Conservation (phyloP, 2,888 invertebrate genomes). For the Nymphalis urticae region DNA sequence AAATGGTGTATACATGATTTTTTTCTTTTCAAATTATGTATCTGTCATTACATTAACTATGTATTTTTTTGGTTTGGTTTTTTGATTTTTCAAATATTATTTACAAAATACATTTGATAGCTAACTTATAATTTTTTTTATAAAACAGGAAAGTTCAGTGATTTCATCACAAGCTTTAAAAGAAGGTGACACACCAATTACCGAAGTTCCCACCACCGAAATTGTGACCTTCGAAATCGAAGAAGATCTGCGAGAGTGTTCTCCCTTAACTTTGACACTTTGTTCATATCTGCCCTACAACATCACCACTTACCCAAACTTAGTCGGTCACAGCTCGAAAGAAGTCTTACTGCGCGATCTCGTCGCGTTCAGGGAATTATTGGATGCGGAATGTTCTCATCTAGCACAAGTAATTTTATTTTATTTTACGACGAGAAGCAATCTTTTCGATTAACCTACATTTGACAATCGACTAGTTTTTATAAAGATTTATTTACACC, state of each 20-base stretch:
- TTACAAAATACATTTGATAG: neutral
- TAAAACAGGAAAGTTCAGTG: conserved; percentile 67
- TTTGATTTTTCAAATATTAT: neutral
- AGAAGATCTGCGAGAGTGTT: conserved; percentile 85
- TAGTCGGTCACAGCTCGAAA: conserved; percentile 84
- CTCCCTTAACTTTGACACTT: conserved; percentile 84
- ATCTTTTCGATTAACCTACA: conserved; percentile 21
- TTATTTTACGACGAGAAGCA: conserved; percentile 8
- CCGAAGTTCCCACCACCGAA: conserved; percentile 69
- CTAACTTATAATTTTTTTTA: neutral
- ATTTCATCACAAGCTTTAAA: conserved; percentile 72
- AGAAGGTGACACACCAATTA: conserved; percentile 63
- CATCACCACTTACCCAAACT: conserved; percentile 91
- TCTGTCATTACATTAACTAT: neutral
- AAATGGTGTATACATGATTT: neutral
- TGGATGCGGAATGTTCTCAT: conserved; percentile 94
- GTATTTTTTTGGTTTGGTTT: too few species aligned
- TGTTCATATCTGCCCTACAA: conserved; percentile 89
- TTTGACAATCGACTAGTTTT: conserved; percentile 18
- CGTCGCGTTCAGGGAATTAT: conserved; percentile 91
- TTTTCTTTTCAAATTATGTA: too few species aligned
- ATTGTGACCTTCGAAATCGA: conserved; percentile 66
- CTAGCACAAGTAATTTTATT: conserved; percentile 84
- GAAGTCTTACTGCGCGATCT: conserved; percentile 87
- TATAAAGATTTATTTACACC: conserved; percentile 7